Base-by-base conservation (phyloP, 2,113 vertebrate species). In the Cyanoderma ruficeps region DNA sequence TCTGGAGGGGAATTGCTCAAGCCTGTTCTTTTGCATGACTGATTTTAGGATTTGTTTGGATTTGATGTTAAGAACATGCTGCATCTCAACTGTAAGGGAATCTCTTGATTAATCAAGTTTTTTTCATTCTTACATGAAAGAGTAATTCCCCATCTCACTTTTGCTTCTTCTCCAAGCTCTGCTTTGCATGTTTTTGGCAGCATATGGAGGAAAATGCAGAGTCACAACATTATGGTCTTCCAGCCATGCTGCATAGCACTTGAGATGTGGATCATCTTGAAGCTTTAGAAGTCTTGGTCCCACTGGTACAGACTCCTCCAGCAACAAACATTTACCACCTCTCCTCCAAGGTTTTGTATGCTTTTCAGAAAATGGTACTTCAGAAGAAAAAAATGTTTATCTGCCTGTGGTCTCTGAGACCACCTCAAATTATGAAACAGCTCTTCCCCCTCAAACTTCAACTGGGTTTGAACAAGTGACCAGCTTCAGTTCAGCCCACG, bases 161-260 rank as follows among this genome's bases (percentile, higher is more conserved):
- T 24, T 88, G 80, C 68, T 65, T 80, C 68, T 65, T 80, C 94
- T 94, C 79, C 88, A 74, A 78, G 59, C 79, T 63, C 90, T 81
- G 86, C 52, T 96, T 67, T 92, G 64, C 76, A 56, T 60, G 80
- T 31, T 84, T 75, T 93, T 1, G 0, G 76, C 77, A 93, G 80
- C 94, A 97, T 93, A 95, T 82, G 91, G 95, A 96, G 31, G 76
- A 84, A 96, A 91, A 92, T 46, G 91, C 96, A 90, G 83, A 90
- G 89, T 97, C 96, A 93, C 78, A 97, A 96, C 95, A 96, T 81
- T 67, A 92, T 37, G 59, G 94, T 95, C 72, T 89, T 74, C 86
- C 69, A 59, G 88, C 88, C 76, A 83, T 1, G 27, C 79, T 93
- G 89, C 80, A 70, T 7, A 86, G 59, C 46, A 42, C 63, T 88